Evolutionary conservation across 2,113 vertebrate genomes (phyloP), one percentile per base, ranked within the genome.

Genomic region (Forbesichthys agassizii): DNA sequence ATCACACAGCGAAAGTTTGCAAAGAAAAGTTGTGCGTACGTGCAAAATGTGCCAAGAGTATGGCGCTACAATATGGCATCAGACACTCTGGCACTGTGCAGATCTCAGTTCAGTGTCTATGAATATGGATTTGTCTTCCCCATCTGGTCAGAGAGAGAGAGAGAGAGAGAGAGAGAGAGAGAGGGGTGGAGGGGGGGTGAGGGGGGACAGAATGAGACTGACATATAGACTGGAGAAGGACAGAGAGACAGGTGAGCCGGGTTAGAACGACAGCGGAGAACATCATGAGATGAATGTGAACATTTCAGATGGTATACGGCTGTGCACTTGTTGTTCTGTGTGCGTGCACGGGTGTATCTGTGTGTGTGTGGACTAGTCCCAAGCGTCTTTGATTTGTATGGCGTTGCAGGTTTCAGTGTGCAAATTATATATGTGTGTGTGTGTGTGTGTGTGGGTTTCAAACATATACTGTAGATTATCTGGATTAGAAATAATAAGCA

Each of bases 221-320:
- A 84, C 84, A 76, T 3, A 48, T 12, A 36, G 20, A 12, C 18
- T 27, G 27, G 33, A 11, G 59, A 83, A 82, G 81, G 82, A 6
- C 13, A 20, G 54, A 16, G 47, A 27, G 59, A 52, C 56, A 61
- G 7, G 83, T 86, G 88, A 84, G 88, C 79, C 88, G 81, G 84
- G 84, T 73, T 82, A 86, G 89, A 89, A 89, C 88, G 81, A 84
- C 64, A 69, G 71, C 11, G 18, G 74, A 81, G 84, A 86, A 81
- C 70, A 84, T 86, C 84, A 75, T 81, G 86, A 88, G 88, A 89
- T 84, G 48, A 91, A 87, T 89, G 75, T 83, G 71, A 80, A 85
- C 81, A 69, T 73, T 81, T 88, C 88, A 89, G 88, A 89, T 89
- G 88, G 88, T 82, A 27, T 84, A 79, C 64, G 78, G 73, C 65